Evolutionary conservation across 2,888 invertebrate species (phyloP), one percentile per base, ranked within the genome.

Genomic region (Dicyrtomina minuta): DNA sequence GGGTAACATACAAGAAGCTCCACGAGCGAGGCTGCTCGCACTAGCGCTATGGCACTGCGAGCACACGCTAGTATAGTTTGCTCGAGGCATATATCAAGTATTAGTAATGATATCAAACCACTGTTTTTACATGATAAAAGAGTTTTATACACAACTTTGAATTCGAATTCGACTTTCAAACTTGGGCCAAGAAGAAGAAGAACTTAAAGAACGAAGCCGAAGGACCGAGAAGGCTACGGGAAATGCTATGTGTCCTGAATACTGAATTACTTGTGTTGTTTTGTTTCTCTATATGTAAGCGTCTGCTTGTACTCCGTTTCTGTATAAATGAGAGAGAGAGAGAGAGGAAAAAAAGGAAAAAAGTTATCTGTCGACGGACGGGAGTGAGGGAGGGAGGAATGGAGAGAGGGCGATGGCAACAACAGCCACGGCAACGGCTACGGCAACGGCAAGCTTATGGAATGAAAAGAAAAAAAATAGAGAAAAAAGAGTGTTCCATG

Each of bases 241-340:
- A 64, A 64, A 46, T 64, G 20, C 51, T 64, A 26, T 51, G 51
- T 27, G 64, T 49, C 17, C 33, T 24, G 64, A 64, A 64, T 64
- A 64, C 64, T 64, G 46, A 64, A 64, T 64, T 64, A 64, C 64
- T 64, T 64, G 64, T 64, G 49, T 64, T n/a, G n/a, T n/a, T n/a
- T n/a, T 64, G 64, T 64, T 64, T 64, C 59, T 26, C 55, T 55
- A 13, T 26, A n/a, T n/a, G n/a, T n/a, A n/a, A n/a, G n/a, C n/a
- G n/a, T n/a, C n/a, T n/a, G n/a, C 26, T 55, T 24, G 17, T 17
- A 17, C 46, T 46, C 46, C 13, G 3, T n/a, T 15, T 26, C 33
- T 17, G 46, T 46, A 13, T 33, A 33, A n/a, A 56, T 26, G 33
- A 33, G 56, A 56, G 4, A n/a, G n/a, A 43, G 59, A 59, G n/a